Evolutionary conservation across 23 tunicate species (phyloP), one percentile per base, ranked within the genome.

Genomic region (Oikopleura vanhoeffeni): DNA sequence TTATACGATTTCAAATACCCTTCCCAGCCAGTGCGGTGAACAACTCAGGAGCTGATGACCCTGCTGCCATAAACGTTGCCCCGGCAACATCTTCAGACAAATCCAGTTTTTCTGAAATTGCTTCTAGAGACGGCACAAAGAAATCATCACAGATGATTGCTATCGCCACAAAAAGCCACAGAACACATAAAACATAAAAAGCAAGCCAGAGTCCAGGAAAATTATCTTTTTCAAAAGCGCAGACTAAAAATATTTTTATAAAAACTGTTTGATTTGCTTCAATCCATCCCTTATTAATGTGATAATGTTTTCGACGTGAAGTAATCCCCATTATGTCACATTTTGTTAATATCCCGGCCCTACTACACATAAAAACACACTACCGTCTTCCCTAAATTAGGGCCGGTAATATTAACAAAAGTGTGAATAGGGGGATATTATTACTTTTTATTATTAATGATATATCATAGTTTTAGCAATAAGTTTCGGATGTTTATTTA

Each of bases 51-150:
- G 97, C 97, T 33, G 97, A 92, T 0, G 92, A 89, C 8, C 97
- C 97, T 0, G 97, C 97, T 3, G 97, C 97, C 97, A 92, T 92
- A 67, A 92, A 92, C 18, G 97, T 92, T 1, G 97, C 97, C 0
- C 97, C 97, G 4, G 97, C 92, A 35, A 92, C 97, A 76, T 92
- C 97, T 76, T 92, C 92, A 86, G 92, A 89, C 18, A 92, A 86
- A 76, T 89, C 88, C 57, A 92, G 83, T 40, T 85, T 84, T 67
- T 92, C 92, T 0, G 97, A 92, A 41, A 92, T 92, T 24, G 88
- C 97, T 83, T 92, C 92, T 67, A 92, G 84, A 0, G 97, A 92
- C 41, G 97, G 91, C 40, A 92, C 90, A 85, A 92, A 92, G 83
- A 92, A 92, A 1, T 92, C 90, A 83, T 92, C 97, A 83, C 97